Evolutionary conservation across 2,888 invertebrate genomes (phyloP), one percentile per base, ranked within the genome.

Genomic region (Ennomos erosarius): DNA sequence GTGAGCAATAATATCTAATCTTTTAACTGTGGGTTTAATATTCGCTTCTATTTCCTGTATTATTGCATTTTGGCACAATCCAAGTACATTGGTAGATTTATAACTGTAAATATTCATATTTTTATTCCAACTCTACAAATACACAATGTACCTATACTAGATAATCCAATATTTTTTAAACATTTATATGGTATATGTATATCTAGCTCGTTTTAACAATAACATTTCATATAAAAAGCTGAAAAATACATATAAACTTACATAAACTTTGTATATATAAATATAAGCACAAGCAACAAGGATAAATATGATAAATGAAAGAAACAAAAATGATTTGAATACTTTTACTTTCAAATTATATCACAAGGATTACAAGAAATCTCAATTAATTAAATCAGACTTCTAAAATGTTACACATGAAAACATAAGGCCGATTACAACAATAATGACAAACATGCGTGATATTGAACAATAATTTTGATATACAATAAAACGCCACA

Each of bases 311-410:
- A 47, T 72, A 82, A 83, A 87, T 85, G 73, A 85, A 85, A 87
- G 76, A 87, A 83, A 84, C 65, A 59, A 76, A 81, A 79, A 76
- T 77, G 68, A 73, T 81, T 85, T 82, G 72, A 81, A 84, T 84
- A 75, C 75, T 83, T 83, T 88, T 88, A 87, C 85, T 87, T 87
- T 82, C 70, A 81, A 85, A 87, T 86, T 86, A 87, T 88, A 90
- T 86, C 79, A 79, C 79, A 79, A 78, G 75, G 79, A 85, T 80
- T 88, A 89, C 86, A 90, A 66, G 72, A 84, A 86, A 85, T 85
- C 79, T 85, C 83, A 80, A 84, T 78, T 74, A 79, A 70, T 79
- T 51, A 65, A 66, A 67, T 88, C 84, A 85, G 82, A 87, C 85
- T 85, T 84, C 68, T 65, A 76, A 73, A 76, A 70, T 73, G 72